Conservation (phyloP, 2,888 invertebrate genomes). For the Diplazon laetatorius region DNA sequence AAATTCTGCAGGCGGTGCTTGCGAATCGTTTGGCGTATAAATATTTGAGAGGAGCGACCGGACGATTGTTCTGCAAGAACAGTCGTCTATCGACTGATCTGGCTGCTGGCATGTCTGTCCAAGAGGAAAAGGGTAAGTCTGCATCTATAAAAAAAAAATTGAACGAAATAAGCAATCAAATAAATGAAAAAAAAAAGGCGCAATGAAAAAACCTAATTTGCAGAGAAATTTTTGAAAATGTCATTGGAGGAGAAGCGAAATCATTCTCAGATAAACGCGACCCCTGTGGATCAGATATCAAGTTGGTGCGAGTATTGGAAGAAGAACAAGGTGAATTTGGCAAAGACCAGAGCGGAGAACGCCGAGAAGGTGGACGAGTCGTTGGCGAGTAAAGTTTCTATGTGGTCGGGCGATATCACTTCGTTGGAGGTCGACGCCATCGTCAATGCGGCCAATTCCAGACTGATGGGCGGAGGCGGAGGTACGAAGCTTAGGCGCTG, state of each 20-base stretch:
- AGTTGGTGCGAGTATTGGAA: slow-evolving; percentile 85
- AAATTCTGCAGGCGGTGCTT: slow-evolving; percentile 34
- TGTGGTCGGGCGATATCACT: slow-evolving; percentile 93
- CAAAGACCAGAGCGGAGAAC: slow-evolving; percentile 67
- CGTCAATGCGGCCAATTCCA: slow-evolving; percentile 94
- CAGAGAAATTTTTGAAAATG: slow-evolving; percentile 84
- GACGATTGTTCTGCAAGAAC: slow-evolving; percentile 20
- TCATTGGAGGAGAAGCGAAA: slow-evolving; percentile 84
- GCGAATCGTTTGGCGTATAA: slow-evolving; percentile 7
- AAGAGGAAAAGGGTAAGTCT: slow-evolving; percentile 75
- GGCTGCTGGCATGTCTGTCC: slow-evolving; percentile 70
- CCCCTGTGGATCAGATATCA: slow-evolving; percentile 83
- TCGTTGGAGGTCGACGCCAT: slow-evolving; percentile 93
- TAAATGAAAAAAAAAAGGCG: too few species aligned
- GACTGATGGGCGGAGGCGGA: slow-evolving; percentile 91
- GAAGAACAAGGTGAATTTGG: slow-evolving; percentile 79
- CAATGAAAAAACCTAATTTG: too few species aligned
- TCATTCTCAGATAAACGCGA: slow-evolving; percentile 82
- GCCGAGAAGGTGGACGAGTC: slow-evolving; percentile 69
- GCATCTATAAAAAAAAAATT: slow-evolving; percentile 15
- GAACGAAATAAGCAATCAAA: not conserved
- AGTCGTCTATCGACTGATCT: slow-evolving; percentile 7
- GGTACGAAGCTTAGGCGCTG: slow-evolving; percentile 67
- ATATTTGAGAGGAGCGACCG: slow-evolving; percentile 23
- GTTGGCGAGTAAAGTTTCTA: slow-evolving; percentile 86